phyloP scores from a whole-genome alignment of 2,113 vertebrate species.

The Otolemur garnettii region DNA sequence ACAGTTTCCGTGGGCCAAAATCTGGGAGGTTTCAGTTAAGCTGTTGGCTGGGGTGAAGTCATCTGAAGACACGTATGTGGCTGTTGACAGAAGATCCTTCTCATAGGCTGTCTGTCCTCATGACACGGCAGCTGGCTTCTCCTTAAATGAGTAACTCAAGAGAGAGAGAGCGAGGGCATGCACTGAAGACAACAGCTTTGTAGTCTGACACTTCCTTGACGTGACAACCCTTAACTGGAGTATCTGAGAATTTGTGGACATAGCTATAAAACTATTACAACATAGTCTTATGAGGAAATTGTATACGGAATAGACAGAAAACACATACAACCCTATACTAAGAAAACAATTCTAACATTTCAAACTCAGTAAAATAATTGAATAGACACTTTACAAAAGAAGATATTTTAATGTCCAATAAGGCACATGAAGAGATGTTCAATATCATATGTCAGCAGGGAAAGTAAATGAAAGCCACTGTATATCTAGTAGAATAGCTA shows the following conservation, averaged over 20 bases:
- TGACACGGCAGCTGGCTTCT: background rate
- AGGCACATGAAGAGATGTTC: background rate
- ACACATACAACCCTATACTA: background rate
- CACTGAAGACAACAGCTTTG: background rate
- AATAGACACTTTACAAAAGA: background rate
- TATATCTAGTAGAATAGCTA: background rate
- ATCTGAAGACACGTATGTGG: background rate
- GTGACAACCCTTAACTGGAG: background rate
- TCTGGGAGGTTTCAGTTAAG: background rate
- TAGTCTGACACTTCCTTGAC: background rate
- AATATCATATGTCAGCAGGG: background rate
- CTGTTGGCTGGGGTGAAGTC: background rate
- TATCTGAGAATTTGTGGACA: background rate
- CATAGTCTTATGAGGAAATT: background rate
- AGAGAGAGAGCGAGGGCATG: background rate
- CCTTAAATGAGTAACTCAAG: background rate
- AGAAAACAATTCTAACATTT: background rate
- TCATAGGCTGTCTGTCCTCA: background rate
- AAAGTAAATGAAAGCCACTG: background rate
- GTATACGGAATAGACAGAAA: background rate
- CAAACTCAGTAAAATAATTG: background rate
- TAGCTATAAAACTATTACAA: background rate
- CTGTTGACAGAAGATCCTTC: background rate
- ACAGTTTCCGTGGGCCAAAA: background rate
- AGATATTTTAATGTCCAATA: background rate